Conservation (phyloP, 1,140 invertebrate species). For the Brachionus sp. region DNA sequence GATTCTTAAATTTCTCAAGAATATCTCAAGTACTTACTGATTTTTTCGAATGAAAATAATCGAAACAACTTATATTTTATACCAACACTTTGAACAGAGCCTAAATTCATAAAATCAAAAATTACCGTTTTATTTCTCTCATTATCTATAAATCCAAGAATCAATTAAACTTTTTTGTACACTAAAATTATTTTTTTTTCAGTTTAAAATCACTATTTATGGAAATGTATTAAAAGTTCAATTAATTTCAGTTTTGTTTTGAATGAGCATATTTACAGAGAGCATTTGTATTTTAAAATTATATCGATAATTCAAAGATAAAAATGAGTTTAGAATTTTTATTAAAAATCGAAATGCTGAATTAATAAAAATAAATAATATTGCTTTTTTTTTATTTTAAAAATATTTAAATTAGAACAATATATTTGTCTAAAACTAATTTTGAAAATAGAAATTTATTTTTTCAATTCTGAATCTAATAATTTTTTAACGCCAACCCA, state of each 20-base stretch:
- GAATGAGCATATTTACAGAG: neutral
- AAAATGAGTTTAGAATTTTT: neutral
- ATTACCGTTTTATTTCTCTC: neutral
- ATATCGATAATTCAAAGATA: too few species aligned
- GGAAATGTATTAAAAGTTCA: neutral
- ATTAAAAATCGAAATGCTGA: neutral
- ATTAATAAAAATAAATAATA: neutral
- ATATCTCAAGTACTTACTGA: neutral
- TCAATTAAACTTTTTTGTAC: neutral
- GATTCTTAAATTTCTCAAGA: neutral
- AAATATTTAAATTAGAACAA: neutral
- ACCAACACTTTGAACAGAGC: neutral
- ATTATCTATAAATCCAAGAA: neutral
- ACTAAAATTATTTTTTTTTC: neutral
- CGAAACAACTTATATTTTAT: neutral
- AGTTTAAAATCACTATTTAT: neutral
- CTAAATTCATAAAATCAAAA: neutral
- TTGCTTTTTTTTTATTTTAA: neutral
- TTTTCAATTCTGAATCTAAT: conserved; percentile 37
- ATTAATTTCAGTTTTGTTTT: neutral
- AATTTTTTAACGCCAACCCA: conserved; percentile 38
- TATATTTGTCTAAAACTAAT: conserved; percentile 12
- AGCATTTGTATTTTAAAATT: neutral
- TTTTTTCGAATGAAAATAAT: neutral
- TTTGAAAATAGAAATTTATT: neutral